phyloP scores from a whole-genome alignment of 1,140 invertebrate species.

The Luehdorfia chinensis region DNA sequence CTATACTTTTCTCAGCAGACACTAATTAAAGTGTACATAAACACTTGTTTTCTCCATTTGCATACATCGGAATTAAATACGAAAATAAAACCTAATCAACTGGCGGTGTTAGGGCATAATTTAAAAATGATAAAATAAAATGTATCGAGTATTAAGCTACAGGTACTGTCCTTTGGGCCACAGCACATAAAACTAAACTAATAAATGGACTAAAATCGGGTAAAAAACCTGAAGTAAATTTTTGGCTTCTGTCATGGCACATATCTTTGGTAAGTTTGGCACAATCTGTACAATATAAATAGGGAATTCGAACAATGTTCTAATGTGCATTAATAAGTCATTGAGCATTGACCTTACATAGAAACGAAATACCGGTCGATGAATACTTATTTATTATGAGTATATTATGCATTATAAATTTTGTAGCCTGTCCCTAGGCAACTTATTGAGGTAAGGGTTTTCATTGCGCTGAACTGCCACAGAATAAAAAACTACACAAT shows the following conservation, averaged over 20 bases:
- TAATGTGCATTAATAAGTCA: slow-evolving; percentile 25
- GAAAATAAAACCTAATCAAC: neutral
- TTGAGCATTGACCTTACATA: slow-evolving; percentile 54
- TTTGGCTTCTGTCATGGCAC: slow-evolving; percentile 30
- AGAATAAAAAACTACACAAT: too few species aligned
- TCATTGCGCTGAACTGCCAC: neutral
- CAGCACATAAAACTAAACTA: slow-evolving; percentile 32
- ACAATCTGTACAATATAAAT: slow-evolving; percentile 35
- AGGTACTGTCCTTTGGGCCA: slow-evolving; percentile 67
- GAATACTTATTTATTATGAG: slow-evolving; percentile 50
- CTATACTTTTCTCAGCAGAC: too few species aligned
- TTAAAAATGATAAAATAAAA: slow-evolving; percentile 43
- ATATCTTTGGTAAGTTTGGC: slow-evolving; percentile 49
- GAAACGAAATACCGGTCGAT: slow-evolving; percentile 58
- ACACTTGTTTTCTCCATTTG: too few species aligned
- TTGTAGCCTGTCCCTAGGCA: neutral
- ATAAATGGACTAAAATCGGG: slow-evolving; percentile 21
- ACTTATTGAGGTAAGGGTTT: neutral
- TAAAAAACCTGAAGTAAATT: slow-evolving; percentile 21
- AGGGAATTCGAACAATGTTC: slow-evolving; percentile 29
- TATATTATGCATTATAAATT: neutral
- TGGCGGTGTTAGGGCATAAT: slow-evolving; percentile 19
- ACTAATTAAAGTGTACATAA: too few species aligned
- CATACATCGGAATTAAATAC: neutral
- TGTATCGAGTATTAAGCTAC: slow-evolving; percentile 65